Percentiles rank a stretch among this genome's conserved stretches.
Conservation (phyloP, 2,113 vertebrate genomes). For the Bombycilla garrulus region DNA sequence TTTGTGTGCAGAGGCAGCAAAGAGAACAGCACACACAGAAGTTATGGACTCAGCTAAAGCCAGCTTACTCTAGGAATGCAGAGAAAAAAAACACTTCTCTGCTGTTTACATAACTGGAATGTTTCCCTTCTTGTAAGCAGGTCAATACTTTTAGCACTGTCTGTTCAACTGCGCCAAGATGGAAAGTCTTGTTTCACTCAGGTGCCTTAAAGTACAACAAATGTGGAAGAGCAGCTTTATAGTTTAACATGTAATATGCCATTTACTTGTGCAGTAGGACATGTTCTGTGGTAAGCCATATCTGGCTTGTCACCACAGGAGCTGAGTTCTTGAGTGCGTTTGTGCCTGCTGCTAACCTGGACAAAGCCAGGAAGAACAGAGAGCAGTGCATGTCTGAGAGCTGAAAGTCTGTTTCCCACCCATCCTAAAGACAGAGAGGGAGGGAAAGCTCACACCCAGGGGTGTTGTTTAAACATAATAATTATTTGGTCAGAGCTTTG, state of each 20-base stretch:
- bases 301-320: not conserved
- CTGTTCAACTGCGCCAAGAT: not conserved
- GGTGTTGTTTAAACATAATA: not conserved
- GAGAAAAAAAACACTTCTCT: not conserved
- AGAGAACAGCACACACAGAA: not conserved
- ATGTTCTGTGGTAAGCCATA: not conserved
- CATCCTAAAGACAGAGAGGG: not conserved
- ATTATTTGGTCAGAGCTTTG: slow-evolving; percentile 5
- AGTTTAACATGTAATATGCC: not conserved
- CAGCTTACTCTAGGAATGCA: slow-evolving; percentile 56
- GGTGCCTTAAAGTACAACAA: slow-evolving; percentile 18
- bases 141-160: slow-evolving; percentile 6
- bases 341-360: slow-evolving; percentile 1
- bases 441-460: not conserved
- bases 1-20: not conserved
- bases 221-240: not conserved
- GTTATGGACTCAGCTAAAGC: slow-evolving; percentile 27
- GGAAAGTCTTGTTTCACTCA: slow-evolving; percentile 27
- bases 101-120: slow-evolving; percentile 60
- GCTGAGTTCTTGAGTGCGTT: not conserved
- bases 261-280: not conserved
- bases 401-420: not conserved
- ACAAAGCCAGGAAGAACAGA: not conserved
- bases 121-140: slow-evolving; percentile 9
- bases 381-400: not conserved